phyloP scores from a whole-genome alignment of 1,140 invertebrate genomes.

The Ericerus pela region DNA sequence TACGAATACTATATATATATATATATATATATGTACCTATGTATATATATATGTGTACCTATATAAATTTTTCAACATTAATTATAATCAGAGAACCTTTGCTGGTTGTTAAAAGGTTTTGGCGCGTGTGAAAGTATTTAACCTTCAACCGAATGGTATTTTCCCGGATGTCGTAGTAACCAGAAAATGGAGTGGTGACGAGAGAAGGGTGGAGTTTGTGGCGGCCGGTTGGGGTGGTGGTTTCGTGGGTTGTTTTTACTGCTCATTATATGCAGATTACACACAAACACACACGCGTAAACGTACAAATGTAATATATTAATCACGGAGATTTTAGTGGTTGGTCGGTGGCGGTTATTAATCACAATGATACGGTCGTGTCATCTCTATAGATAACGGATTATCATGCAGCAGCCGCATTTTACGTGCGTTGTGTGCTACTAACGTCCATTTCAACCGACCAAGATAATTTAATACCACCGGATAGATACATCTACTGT shows the following conservation, averaged over 20 bases:
- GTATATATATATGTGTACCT: too few relatives aligned
- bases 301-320: constrained; percentile 11
- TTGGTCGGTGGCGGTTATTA: background rate
- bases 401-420: background rate
- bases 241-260: background rate
- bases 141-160: background rate
- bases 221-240: background rate
- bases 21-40: too few relatives aligned
- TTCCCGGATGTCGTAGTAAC: background rate
- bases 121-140: background rate
- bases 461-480: too few relatives aligned
- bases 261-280: constrained; percentile 11
- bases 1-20: too few relatives aligned
- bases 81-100: constrained; percentile 1
- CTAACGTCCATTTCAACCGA: too few relatives aligned
- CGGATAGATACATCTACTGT: too few relatives aligned
- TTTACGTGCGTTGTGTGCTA: background rate
- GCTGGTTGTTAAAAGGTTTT: background rate
- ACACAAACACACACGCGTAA: too few relatives aligned
- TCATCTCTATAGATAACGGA: background rate
- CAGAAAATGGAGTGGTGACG: too few relatives aligned
- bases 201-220: too few relatives aligned
- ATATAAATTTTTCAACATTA: constrained; percentile 12
- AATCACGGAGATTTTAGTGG: constrained; percentile 1
- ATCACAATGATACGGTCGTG: constrained; percentile 9